These are phyloP conservation scores for Nomada goodeniana DNA, from an alignment of 2,888 invertebrate genomes.

Conservation along the genomic window DNA sequence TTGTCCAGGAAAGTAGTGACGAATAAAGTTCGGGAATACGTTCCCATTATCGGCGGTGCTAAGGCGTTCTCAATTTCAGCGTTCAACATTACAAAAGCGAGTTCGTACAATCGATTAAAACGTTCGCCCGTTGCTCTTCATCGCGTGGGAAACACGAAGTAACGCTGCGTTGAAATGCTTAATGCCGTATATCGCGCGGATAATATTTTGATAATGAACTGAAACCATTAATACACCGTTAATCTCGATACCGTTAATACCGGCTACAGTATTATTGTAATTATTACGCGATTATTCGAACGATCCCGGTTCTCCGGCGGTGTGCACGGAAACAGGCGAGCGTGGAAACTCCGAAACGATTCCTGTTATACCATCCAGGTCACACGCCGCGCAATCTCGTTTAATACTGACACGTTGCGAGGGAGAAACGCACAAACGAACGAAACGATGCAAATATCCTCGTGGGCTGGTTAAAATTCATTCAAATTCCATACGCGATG, in stretches of 20 bases:
- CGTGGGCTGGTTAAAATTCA: conserved; percentile 1
- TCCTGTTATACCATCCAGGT: conserved; percentile 11
- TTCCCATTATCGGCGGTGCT: conserved; percentile 71
- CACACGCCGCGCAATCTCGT: conserved; percentile 6
- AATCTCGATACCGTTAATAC: conserved; percentile 17
- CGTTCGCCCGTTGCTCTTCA: conserved; percentile 51
- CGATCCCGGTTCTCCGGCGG: no score
- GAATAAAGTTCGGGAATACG: conserved; percentile 76
- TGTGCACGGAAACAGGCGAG: conserved; percentile 7
- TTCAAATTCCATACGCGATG: conserved; percentile 1
- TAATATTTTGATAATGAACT: conserved; percentile 18
- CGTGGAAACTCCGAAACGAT: not conserved
- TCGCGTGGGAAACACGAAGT: not conserved
- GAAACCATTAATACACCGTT: conserved; percentile 17
- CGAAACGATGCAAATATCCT: not conserved
- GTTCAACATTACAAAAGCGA: conserved; percentile 18
- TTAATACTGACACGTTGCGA: not conserved
- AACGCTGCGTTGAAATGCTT: not conserved
- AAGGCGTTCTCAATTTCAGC: conserved; percentile 44
- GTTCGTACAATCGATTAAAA: conserved; percentile 74
- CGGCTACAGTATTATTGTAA: conserved; percentile 26
- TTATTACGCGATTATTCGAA: conserved; percentile 28
- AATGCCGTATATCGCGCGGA: not conserved
- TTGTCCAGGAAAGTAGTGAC: conserved; percentile 75
- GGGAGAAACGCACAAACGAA: not conserved